phyloP scores from a whole-genome alignment of 2,888 invertebrate species.

The Tipula confusa region DNA sequence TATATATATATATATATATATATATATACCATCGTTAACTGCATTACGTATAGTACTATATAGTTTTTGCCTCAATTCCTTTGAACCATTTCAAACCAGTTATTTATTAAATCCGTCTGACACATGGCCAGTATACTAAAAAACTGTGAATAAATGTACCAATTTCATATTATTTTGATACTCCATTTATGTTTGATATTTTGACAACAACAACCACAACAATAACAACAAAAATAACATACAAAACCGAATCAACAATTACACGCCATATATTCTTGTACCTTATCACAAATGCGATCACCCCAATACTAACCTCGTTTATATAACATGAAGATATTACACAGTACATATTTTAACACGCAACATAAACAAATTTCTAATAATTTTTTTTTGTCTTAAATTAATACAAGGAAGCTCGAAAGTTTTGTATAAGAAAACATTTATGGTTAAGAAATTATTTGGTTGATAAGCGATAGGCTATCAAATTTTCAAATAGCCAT shows the following conservation, averaged over 20 bases:
- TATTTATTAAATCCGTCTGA: no score
- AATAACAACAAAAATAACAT: no score
- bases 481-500: constrained; percentile 25
- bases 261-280: constrained; percentile 16
- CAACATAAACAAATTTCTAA: background rate
- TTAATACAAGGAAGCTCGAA: background rate
- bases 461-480: background rate
- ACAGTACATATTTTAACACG: background rate
- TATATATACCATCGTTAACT: no score
- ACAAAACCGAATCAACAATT: background rate
- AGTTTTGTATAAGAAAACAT: background rate
- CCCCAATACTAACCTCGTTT: background rate
- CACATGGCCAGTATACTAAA: no score
- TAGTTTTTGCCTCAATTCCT: no score
- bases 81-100: no score
- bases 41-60: no score
- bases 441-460: background rate
- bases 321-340: background rate
- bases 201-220: no score
- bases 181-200: no score
- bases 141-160: no score
- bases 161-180: no score
- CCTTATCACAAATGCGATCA: background rate
- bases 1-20: no score
- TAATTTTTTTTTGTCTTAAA: background rate